Conservation (phyloP, 2,113 vertebrate species). For the Psephotus haematonotus region DNA sequence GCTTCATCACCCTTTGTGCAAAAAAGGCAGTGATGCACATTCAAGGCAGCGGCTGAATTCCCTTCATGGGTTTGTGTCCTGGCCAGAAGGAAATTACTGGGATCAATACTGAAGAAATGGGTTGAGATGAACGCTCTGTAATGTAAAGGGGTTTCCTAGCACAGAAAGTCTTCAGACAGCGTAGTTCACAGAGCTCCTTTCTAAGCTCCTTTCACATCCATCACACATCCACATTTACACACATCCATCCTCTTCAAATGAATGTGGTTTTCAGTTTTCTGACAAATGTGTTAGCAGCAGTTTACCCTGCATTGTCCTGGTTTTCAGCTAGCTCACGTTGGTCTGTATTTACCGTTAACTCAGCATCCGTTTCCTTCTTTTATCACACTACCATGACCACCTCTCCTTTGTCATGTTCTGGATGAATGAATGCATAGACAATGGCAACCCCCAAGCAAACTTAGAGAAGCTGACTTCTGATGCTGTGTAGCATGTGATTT, state of each 20-base stretch:
- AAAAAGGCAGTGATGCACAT: not conserved
- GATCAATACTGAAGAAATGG: not conserved
- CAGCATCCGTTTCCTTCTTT: not conserved
- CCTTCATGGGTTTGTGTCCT: fast-evolving
- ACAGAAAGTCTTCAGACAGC: fast-evolving
- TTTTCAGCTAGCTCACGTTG: fast-evolving
- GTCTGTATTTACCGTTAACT: not conserved
- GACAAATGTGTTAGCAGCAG: not conserved
- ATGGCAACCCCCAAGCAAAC: not conserved
- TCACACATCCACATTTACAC: not conserved
- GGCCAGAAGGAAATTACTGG: not conserved
- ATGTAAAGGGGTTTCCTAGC: not conserved
- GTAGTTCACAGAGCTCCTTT: not conserved
- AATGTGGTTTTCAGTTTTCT: not conserved
- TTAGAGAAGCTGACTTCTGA: not conserved
- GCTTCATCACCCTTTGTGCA: fast-evolving
- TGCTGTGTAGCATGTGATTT: not conserved
- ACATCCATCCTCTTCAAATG: not conserved
- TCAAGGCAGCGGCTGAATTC: not conserved
- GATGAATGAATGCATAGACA: not conserved
- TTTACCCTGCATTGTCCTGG: not conserved
- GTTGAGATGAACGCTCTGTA: not conserved
- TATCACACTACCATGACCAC: not conserved
- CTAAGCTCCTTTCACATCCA: not conserved
- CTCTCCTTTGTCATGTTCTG: not conserved